Base-by-base conservation (phyloP, 2,888 invertebrate species). In the Bruchidius siliquastri region DNA sequence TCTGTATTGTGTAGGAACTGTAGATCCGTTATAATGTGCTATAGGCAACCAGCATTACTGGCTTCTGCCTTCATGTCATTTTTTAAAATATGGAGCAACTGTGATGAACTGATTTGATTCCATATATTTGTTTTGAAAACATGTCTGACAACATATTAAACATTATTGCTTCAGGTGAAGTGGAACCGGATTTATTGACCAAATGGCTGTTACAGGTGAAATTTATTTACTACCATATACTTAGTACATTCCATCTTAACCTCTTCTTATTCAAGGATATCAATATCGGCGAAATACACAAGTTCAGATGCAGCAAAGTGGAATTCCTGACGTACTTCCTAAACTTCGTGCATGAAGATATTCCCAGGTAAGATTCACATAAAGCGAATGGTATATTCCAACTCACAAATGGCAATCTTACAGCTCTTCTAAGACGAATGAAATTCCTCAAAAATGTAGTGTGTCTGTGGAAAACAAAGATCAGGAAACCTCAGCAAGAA, bases 191-290 rank as follows among this genome's bases (percentile, higher is more conserved):
- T 22, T 76, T 86, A 69, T 82, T 89, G 71, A 80, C 87, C 74
- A 87, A 86, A 79, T 90, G 90, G 90, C 79, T 90, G 68, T 86
- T 86, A 73, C 87, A 88, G 86, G 89, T 49, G 18, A 49, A 49
- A 13, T 72, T 3, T 77, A n/a, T n/a, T n/a, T n/a, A n/a, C n/a
- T n/a, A n/a, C n/a, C n/a, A n/a, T n/a, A n/a, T n/a, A n/a, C n/a
- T n/a, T n/a, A n/a, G 49, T 32, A 66, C n/a, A 18, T 21, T 73
- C 26, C 20, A 1, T 49, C 67, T 20, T 77, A 76, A 75, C 75
- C 76, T 74, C 66, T 75, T 72, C 74, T 74, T 75, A 20, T 77
- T 78, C 71, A 49, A 80, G 80, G 78, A 79, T 21, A 72, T 76
- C 69, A 71, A 77, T 73, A 76, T 74, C 66, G 21, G 74, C 1